Evolutionary conservation across 2,888 invertebrate species (phyloP).

Genomic region (Panopea generosa): DNA sequence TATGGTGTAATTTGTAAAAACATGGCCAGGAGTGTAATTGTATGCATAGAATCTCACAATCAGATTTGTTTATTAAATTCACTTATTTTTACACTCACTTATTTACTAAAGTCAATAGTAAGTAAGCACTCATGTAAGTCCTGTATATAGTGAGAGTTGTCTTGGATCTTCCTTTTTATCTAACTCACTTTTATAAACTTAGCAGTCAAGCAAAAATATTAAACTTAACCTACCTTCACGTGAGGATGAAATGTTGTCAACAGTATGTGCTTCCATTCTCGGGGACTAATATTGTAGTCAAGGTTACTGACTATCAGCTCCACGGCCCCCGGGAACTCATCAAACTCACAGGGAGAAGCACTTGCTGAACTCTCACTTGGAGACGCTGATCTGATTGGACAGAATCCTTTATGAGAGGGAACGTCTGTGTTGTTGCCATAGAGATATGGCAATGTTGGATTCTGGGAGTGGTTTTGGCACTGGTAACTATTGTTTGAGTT

Average conservation of each 20-base stretch:
- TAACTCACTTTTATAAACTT: too few relatives aligned
- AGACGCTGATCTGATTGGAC: slow-evolving; percentile 45
- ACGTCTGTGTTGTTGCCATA: slow-evolving; percentile 38
- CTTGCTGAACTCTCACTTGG: slow-evolving; percentile 46
- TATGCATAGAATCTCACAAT: too few relatives aligned
- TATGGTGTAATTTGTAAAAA: too few relatives aligned
- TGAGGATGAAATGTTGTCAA: slow-evolving; percentile 89
- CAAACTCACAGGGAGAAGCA: slow-evolving; percentile 42
- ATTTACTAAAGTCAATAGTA: too few relatives aligned
- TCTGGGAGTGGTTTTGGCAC: slow-evolving; percentile 43
- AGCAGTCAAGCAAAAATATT: too few relatives aligned
- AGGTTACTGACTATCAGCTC: slow-evolving; percentile 88
- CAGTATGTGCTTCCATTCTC: slow-evolving; percentile 89
- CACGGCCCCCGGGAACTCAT: slow-evolving; percentile 69
- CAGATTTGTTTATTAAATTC: too few relatives aligned
- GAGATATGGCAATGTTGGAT: slow-evolving; percentile 18
- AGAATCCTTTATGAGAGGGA: slow-evolving; percentile 41
- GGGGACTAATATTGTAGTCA: slow-evolving; percentile 89
- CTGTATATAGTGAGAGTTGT: too few relatives aligned
- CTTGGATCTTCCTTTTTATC: too few relatives aligned
- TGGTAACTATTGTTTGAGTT: slow-evolving; percentile 23
- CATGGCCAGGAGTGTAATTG: too few relatives aligned
- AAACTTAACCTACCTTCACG: slow-evolving; percentile 87
- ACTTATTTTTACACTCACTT: too few relatives aligned
- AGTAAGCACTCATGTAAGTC: too few relatives aligned